A percentile compares a stretch with the other conserved stretches of the same genome.
Evolutionary conservation across 2,113 vertebrate genomes (phyloP).

Genomic region (Amphiprion ocellaris): DNA sequence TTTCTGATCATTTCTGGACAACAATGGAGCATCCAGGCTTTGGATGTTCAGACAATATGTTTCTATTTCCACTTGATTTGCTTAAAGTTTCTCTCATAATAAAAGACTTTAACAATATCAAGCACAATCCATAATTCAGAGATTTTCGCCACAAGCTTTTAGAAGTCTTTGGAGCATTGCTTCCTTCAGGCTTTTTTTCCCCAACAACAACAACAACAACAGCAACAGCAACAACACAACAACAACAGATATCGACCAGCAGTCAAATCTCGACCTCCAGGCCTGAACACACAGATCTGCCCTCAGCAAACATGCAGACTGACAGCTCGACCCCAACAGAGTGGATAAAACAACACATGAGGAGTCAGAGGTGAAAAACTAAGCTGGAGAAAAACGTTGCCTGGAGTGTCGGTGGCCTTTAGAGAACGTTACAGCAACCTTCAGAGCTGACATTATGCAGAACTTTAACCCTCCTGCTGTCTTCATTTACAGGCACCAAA

Average conservation of each 20-base stretch:
- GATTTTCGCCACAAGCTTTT: too few relatives aligned
- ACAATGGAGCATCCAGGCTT: too few relatives aligned
- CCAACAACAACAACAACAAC: neutral
- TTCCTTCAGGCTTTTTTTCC: too few relatives aligned
- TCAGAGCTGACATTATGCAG: neutral
- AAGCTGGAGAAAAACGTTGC: neutral
- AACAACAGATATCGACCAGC: conserved; percentile 9
- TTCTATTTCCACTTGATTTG: neutral
- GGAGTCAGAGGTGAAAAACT: conserved; percentile 29
- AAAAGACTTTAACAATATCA: neutral
- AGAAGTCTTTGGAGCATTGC: too few relatives aligned
- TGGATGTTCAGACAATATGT: too few relatives aligned
- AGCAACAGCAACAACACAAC: neutral
- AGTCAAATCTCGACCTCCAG: conserved; percentile 7
- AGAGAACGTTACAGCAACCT: neutral
- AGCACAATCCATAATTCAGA: neutral
- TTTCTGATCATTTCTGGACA: too few relatives aligned
- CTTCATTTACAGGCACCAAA: too few relatives aligned
- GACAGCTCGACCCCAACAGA: conserved; percentile 17
- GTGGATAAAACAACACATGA: neutral
- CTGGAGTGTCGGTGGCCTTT: conserved; percentile 18
- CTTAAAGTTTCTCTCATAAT: neutral
- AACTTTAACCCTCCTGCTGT: neutral
- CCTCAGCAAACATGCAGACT: conserved; percentile 4
- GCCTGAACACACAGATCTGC: neutral